These are phyloP conservation scores for Liopterus haemorrhoidalis DNA, from an alignment of 2,888 invertebrate species.

Conservation along the genomic window DNA sequence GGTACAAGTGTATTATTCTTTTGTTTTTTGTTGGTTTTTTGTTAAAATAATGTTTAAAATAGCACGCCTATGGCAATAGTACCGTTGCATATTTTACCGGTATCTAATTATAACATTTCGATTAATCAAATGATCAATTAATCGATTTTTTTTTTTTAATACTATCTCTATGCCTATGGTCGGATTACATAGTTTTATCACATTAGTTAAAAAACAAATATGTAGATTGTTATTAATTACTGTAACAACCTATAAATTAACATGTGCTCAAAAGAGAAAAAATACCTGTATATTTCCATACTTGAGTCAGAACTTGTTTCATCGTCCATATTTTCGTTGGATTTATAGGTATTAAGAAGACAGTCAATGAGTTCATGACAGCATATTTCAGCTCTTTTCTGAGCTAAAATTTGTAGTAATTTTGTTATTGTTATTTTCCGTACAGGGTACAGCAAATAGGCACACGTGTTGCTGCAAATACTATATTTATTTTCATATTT, in stretches of 20 bases:
- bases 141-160: no score
- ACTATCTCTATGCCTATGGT: no score
- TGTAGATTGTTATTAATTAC: no score
- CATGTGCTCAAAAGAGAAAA: constrained; percentile 3
- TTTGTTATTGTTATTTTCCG: constrained; percentile 67
- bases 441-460: constrained; percentile 62
- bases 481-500: constrained; percentile 53
- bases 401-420: constrained; percentile 67
- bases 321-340: constrained; percentile 51
- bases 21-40: no score
- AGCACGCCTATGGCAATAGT: no score
- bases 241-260: neutral
- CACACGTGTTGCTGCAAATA: constrained; percentile 71
- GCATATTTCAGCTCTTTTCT: constrained; percentile 62
- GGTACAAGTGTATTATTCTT: no score
- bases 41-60: no score
- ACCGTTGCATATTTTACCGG: no score
- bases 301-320: constrained; percentile 60
- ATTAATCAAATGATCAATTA: no score
- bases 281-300: constrained; percentile 66
- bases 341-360: constrained; percentile 59
- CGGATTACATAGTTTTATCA: no score
- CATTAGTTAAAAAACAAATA: no score
- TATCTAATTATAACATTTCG: no score
- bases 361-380: constrained; percentile 67